Evolutionary conservation across 2,113 vertebrate genomes (phyloP), one percentile per base, ranked within the genome.

Genomic region (Pelecanoides urinatrix): DNA sequence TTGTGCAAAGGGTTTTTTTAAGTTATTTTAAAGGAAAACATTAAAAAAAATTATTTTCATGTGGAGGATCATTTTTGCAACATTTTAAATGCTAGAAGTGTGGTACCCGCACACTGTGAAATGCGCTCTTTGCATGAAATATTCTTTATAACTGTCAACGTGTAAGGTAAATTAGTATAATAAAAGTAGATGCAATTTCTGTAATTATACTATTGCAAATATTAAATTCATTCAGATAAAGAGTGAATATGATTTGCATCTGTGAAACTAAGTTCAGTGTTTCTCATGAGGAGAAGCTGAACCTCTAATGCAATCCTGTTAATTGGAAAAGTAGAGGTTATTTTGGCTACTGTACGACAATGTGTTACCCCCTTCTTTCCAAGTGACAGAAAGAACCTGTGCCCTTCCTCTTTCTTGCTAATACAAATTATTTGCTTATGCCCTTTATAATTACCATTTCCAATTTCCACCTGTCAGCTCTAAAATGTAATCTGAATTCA

Each of bases 261-360:
- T 79, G 44, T 80, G 62, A 86, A 95, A 88, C 45, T 58, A 52
- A 71, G 29, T 56, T 95, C 34, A 38, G 44, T n/a, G 61, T 86
- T 96, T 91, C 58, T 90, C 81, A 15, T 9, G 55, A 92, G 55
- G 45, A 88, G 67, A 62, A 56, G 29, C 59, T 74, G 59, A 91
- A 81, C 13, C 38, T 62, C 50, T 94, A 73, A 88, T 45, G 38
- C 9, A 86, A 92, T 79, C 36, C 47, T 66, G 42, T 77, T 94
- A 86, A 90, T 63, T 88, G 82, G 79, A 93, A 93, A 93, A 93
- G 36, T 14, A 73, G 63, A 93, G 29, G 45, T 82, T 90, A 55
- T 83, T 93, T 86, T 86, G 55, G 16, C 50, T 70, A 30, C 45
- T 1, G 1, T 40, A 49, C 1, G 3, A 7, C 30, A 66, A 44